A percentile compares a stretch with the other conserved stretches of the same genome.
These are phyloP conservation scores for Dryobota labecula DNA, from an alignment of 2,888 invertebrate species.

Conservation along the genomic window DNA sequence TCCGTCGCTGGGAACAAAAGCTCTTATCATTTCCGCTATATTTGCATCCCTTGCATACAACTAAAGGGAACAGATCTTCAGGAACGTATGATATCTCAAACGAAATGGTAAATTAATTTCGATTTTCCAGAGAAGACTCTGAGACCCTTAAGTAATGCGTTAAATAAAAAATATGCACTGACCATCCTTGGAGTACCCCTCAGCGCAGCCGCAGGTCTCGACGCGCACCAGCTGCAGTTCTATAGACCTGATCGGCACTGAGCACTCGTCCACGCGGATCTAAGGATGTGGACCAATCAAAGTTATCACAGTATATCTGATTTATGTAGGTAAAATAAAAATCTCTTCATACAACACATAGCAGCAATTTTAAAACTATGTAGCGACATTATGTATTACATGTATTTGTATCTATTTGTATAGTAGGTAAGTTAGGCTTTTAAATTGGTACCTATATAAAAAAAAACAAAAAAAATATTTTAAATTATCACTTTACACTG, in stretches of 20 bases:
- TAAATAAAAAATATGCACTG: too few species aligned
- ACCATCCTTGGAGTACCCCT: slow-evolving; percentile 98
- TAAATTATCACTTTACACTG: too few species aligned
- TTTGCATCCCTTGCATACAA: not conserved
- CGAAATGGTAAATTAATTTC: not conserved
- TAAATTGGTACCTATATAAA: too few species aligned
- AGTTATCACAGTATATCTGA: not conserved
- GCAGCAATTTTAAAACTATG: not conserved
- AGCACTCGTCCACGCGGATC: slow-evolving; percentile 95
- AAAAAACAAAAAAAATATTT: too few species aligned
- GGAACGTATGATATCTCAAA: not conserved
- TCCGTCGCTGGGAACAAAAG: slow-evolving; percentile 94
- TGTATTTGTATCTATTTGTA: too few species aligned
- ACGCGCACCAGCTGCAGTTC: slow-evolving; percentile 98
- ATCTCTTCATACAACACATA: not conserved
- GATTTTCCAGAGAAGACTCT: not conserved
- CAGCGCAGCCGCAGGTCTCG: slow-evolving; percentile 98
- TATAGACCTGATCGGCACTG: slow-evolving; percentile 96
- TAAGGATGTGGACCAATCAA: slow-evolving; percentile 70
- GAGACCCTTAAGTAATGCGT: too few species aligned
- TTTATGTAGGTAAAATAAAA: too few species aligned
- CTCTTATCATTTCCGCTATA: not conserved
- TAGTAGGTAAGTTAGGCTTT: too few species aligned
- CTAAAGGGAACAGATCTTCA: not conserved
- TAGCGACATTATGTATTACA: too few species aligned